phyloP scores from a whole-genome alignment of 1,140 invertebrate species.

The Mactra quadrangularis region DNA sequence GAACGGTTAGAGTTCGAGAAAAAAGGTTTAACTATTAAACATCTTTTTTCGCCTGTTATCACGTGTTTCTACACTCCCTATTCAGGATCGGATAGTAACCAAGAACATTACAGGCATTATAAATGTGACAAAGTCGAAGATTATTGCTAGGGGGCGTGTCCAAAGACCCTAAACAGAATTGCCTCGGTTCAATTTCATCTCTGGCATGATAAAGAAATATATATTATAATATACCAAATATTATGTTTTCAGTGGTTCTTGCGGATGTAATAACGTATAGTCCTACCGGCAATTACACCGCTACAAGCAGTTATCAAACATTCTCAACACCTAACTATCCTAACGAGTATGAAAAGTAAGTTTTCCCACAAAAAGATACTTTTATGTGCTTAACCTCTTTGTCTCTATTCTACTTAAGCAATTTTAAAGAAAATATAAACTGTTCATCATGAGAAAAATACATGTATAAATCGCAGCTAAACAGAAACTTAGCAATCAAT shows the following conservation, averaged over 20 bases:
- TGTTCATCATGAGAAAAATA: not conserved
- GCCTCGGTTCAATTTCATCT: not conserved
- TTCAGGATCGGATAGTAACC: not conserved
- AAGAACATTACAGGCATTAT: not conserved
- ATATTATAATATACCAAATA: too few relatives aligned
- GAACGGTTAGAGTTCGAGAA: too few relatives aligned
- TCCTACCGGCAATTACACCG: too few relatives aligned
- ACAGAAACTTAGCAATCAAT: not conserved
- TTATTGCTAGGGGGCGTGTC: not conserved
- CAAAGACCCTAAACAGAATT: not conserved
- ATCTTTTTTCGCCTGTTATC: too few relatives aligned
- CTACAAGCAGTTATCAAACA: too few relatives aligned
- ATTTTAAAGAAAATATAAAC: not conserved
- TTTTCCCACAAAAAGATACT: not conserved
- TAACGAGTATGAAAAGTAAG: not conserved
- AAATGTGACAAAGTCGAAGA: not conserved
- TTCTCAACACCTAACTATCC: constrained; percentile 11
- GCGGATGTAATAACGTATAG: not conserved
- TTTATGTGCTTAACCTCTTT: not conserved
- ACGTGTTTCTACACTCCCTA: too few relatives aligned
- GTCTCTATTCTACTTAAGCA: not conserved
- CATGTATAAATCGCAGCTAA: not conserved
- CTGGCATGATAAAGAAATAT: not conserved
- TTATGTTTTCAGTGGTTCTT: not conserved
- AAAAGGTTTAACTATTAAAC: too few relatives aligned